Base-by-base conservation (phyloP, 2,888 invertebrate species). In the Abrostola triplasia region DNA sequence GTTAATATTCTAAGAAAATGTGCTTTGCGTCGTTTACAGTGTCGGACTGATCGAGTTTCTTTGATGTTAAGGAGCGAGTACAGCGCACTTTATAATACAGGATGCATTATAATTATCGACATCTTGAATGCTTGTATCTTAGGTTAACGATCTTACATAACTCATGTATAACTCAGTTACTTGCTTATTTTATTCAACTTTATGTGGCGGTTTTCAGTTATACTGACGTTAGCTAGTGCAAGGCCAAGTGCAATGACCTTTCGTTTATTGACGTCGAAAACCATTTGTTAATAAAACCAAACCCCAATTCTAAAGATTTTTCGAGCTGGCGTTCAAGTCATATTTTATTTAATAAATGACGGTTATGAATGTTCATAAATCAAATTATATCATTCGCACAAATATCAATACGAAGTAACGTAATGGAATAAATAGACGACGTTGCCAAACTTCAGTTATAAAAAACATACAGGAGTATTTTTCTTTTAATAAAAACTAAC, bases 1-100 rank as follows among this genome's bases (percentile, higher is more conserved):
- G 75, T 79, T 82, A 71, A 79, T 76, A 76, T 84, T 83, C 82
- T 78, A 53, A 72, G 82, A 82, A 84, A 76, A 80, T 76, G 73
- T 76, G 74, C 72, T 77, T 58, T 55, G 42, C 71, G 65, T 66
- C 74, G 71, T 83, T 83, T 82, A 84, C 74, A 76, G 73, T 75
- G 71, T 76, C 65, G 65, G 70, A 74, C 74, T 71, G 82, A 79
- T 81, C 79, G 81, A 73, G 76, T 72, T 79, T 70, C 81, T 84
- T 85, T 85, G 84, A 84, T 85, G 79, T 83, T 58, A 50, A 76
- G 70, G 67, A 56, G 77, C 60, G 77, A 73, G 67, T 74, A 65
- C 69, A 71, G 71, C 71, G 70, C 73, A 76, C 73, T 76, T 72
- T 77, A 67, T 76, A 76, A 65, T 75, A 70, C 76, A 71, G 75